Percentiles rank a stretch among this genome's conserved stretches.
Conservation (phyloP, 2,888 invertebrate genomes). For the Acanthosepion pharaonis region DNA sequence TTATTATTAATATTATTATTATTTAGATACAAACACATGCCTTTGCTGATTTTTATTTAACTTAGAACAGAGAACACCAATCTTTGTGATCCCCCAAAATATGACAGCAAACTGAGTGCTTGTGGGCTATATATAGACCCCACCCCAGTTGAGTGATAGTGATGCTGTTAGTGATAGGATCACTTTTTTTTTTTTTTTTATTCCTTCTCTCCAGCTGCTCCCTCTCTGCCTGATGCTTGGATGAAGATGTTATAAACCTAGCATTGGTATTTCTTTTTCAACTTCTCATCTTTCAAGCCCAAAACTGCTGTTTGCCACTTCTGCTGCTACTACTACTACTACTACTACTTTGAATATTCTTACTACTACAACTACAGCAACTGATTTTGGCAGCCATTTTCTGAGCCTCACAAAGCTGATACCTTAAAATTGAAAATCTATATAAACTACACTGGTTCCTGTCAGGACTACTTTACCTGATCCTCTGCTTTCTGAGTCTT, state of each 20-base stretch:
- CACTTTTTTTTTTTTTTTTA: too few species aligned
- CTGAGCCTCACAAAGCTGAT: background rate
- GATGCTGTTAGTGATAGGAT: background rate
- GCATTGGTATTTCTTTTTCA: background rate
- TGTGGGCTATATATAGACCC: background rate
- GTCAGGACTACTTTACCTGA: background rate
- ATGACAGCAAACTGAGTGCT: background rate
- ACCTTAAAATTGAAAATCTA: background rate
- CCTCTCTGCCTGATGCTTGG: slow-evolving; percentile 16
- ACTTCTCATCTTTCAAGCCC: background rate
- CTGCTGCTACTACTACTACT: background rate
- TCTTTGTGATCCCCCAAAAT: background rate
- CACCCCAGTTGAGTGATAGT: background rate
- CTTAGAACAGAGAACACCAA: background rate
- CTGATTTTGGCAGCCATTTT: slow-evolving; percentile 14
- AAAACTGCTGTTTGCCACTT: background rate
- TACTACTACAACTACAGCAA: background rate
- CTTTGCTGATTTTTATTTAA: background rate
- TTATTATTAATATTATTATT: background rate
- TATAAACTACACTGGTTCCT: background rate
- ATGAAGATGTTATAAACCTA: background rate
- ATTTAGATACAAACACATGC: background rate
- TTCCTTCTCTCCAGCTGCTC: background rate
- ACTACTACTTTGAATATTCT: background rate
- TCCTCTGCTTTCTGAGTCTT: background rate